These are phyloP conservation scores for Crypturellus undulatus DNA, from an alignment of 2,113 vertebrate species.

Conservation along the genomic window DNA sequence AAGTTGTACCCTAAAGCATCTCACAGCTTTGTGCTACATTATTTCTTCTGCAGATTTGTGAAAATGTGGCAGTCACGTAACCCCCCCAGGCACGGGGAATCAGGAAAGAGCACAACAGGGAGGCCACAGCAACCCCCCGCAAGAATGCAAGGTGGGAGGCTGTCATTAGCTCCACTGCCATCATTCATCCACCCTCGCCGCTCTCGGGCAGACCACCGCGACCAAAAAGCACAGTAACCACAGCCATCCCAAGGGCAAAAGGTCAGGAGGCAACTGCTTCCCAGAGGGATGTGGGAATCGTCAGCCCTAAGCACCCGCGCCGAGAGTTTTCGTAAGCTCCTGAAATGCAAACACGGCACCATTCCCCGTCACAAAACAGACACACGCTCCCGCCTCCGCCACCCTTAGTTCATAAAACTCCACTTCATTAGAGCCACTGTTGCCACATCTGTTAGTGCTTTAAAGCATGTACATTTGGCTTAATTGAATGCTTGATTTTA, in stretches of 20 bases:
- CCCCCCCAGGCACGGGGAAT: background rate
- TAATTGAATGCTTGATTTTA: constrained; percentile 46
- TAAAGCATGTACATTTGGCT: constrained; percentile 41
- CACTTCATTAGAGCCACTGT: background rate
- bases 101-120: background rate
- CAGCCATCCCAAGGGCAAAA: background rate
- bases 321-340: background rate
- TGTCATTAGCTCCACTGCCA: background rate
- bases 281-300: background rate
- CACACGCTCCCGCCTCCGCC: background rate
- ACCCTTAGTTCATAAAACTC: background rate
- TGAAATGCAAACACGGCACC: background rate
- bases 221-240: background rate
- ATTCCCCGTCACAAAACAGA: background rate
- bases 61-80: background rate
- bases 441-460: constrained; percentile 55
- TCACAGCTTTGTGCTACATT: background rate
- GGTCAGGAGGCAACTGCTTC: background rate
- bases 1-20: background rate
- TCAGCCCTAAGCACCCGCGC: background rate
- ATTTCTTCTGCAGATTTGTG: background rate
- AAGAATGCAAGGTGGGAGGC: background rate
- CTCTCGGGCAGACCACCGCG: background rate
- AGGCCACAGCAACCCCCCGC: rapidly evolving
- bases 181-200: background rate